Base-by-base conservation (phyloP, 1,140 invertebrate species). In the Procambarus virginalis region DNA sequence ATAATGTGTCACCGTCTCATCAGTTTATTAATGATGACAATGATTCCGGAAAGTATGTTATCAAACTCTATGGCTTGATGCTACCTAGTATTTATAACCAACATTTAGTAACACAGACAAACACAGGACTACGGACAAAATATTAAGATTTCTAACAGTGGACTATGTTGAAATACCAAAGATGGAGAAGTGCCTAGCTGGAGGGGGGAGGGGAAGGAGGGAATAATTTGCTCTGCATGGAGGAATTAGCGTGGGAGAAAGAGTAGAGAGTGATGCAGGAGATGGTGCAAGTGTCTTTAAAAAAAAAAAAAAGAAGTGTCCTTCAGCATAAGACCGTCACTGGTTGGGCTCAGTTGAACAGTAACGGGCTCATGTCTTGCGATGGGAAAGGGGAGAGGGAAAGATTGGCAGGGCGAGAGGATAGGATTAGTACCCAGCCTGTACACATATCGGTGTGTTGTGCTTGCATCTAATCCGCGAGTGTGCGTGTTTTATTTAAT, bases 281-380 rank as follows among this genome's bases (percentile, higher is more conserved):
- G 79, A 60, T 3, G 12, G 8, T 9, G 8, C 12, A 58, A 81
- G 79, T 22, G 75, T 2, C 17, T 77, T 46, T 45, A 6, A 49
- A 49, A 10, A 60, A 45, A 3, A 22, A 60, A 68, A 34, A 22
- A 20, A 84, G 60, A 20, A 17, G 68, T 8, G 4, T 5, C 68
- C 4, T 49, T 78, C 49, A 78, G 49, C 84, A 76, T 85, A 22
- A 45, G 73, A 10, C 49, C 45, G 84, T 58, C n/a, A 45, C 73
- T 75, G 84, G 55, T 85, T n/a, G 84, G 73, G 84, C 83, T 85
- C 83, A 85, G 83, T 22, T 8, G 34, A 85, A 55, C 83, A 85
- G 83, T 51, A 55, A 76, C 83, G 70, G 70, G 20, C 73, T 76
- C 49, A 10, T 73, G 51, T 48, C 22, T n/a, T 8, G 8, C 51